These are phyloP conservation scores for Palloptera scutellata DNA, from an alignment of 2,888 invertebrate genomes.

Conservation along the genomic window DNA sequence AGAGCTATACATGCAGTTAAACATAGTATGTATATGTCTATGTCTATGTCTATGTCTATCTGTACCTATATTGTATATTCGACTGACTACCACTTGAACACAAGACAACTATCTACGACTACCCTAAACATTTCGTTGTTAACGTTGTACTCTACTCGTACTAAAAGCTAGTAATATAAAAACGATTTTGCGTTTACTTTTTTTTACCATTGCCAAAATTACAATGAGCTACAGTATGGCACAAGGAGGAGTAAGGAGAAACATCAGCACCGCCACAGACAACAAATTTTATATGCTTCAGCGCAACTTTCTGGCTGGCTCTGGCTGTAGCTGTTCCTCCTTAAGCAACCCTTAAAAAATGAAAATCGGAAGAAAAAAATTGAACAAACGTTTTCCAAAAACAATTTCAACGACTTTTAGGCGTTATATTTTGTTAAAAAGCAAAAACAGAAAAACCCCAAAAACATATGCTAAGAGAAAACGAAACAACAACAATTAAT, in stretches of 20 bases:
- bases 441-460: slow-evolving; percentile 4
- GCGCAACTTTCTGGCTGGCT: too few species aligned
- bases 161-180: neutral
- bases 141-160: neutral
- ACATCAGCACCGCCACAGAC: too few species aligned
- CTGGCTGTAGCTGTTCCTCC: too few species aligned
- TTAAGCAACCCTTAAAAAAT: neutral
- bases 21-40: too few species aligned
- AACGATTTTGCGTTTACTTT: neutral
- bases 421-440: slow-evolving; percentile 9
- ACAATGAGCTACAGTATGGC: slow-evolving; percentile 13
- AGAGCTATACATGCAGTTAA: neutral
- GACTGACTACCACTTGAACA: slow-evolving; percentile 6
- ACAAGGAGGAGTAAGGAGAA: too few species aligned
- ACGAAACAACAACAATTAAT: slow-evolving; percentile 7
- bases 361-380: slow-evolving; percentile 6
- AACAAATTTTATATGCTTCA: too few species aligned
- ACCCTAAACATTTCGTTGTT: slow-evolving; percentile 8
- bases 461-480: neutral
- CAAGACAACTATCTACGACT: slow-evolving; percentile 3
- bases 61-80: too few species aligned
- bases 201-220: slow-evolving; percentile 36
- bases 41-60: too few species aligned
- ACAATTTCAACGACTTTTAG: slow-evolving; percentile 27
- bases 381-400: slow-evolving; percentile 14